Conservation (phyloP, 2,888 invertebrate species). For the Slavum lentiscoides region DNA sequence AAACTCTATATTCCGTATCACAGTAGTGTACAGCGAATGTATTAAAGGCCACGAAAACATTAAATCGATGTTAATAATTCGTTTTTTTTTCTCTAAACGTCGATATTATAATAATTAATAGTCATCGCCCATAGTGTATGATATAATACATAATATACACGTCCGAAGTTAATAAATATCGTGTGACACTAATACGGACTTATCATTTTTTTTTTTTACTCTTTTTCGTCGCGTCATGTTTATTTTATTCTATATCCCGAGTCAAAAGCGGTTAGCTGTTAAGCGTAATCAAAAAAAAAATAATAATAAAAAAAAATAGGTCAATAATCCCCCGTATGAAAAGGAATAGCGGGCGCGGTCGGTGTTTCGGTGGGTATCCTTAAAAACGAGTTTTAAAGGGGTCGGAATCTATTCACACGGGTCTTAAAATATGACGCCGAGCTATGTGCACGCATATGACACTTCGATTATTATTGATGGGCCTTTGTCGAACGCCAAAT, state of each 20-base stretch:
- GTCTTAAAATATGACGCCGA: constrained; percentile 47
- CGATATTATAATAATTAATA: constrained; percentile 2
- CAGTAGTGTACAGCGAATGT: too few species aligned
- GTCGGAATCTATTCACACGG: constrained; percentile 46
- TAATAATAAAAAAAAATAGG: constrained; percentile 14
- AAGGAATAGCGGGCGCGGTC: constrained; percentile 13
- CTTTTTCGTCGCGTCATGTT: not conserved
- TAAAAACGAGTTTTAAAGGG: constrained; percentile 23
- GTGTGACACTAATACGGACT: constrained; percentile 38
- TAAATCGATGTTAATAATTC: too few species aligned
- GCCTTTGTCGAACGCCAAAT: constrained; percentile 26
- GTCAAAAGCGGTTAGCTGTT: constrained; percentile 23
- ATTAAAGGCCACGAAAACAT: too few species aligned
- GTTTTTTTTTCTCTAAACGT: not conserved
- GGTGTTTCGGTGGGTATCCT: constrained; percentile 23
- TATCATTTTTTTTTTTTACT: constrained; percentile 28
- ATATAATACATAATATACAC: not conserved
- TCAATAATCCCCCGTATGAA: constrained; percentile 43
- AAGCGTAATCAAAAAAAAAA: not conserved
- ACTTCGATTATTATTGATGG: constrained; percentile 52
- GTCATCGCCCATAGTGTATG: not conserved
- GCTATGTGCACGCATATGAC: constrained; percentile 31
- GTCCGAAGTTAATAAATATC: constrained; percentile 38
- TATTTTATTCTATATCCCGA: not conserved
- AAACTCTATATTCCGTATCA: too few species aligned